Percentiles rank a stretch among this genome's conserved stretches.
Evolutionary conservation across 2,888 invertebrate species (phyloP).

Genomic region (Drosophila melanosoma): DNA sequence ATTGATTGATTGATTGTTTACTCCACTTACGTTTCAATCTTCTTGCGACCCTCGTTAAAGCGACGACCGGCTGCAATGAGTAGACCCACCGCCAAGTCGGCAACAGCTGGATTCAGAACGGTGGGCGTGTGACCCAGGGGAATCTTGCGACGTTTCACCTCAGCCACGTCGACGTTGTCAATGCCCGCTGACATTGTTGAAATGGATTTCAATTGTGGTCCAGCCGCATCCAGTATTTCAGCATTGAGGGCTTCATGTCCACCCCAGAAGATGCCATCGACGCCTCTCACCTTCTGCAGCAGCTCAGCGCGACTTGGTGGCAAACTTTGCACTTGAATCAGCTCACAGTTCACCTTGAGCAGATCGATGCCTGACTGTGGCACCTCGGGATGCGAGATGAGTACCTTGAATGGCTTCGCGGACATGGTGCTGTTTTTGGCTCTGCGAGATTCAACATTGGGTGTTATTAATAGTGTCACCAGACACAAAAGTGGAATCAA

Average conservation of each 20-base stretch:
- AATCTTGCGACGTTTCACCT: conserved; percentile 89
- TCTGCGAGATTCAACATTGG: conserved; percentile 55
- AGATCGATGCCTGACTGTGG: conserved; percentile 88
- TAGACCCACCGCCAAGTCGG: conserved; percentile 92
- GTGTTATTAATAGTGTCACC: conserved; percentile 31
- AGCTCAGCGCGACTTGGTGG: conserved; percentile 80
- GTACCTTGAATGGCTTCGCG: conserved; percentile 86
- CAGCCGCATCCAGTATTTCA: conserved; percentile 82
- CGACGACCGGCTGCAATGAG: conserved; percentile 91
- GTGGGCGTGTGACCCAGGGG: conserved; percentile 92
- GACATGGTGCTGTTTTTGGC: conserved; percentile 65
- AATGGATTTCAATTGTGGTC: conserved; percentile 90
- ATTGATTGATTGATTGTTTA: background rate
- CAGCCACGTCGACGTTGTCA: conserved; percentile 92
- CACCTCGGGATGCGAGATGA: conserved; percentile 90
- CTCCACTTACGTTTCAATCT: conserved; percentile 86
- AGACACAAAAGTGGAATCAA: conserved; percentile 18
- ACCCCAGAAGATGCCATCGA: conserved; percentile 83
- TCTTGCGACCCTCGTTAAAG: conserved; percentile 90
- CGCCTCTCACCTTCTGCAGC: conserved; percentile 81
- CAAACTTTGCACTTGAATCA: conserved; percentile 75
- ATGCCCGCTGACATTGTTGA: conserved; percentile 94
- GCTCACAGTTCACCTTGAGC: conserved; percentile 86
- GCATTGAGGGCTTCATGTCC: conserved; percentile 78
- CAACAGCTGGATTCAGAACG: conserved; percentile 91